Percentiles rank a stretch among this genome's conserved stretches.
Conservation (phyloP, 2,113 vertebrate species). For the Tragelaphus strepsiceros region DNA sequence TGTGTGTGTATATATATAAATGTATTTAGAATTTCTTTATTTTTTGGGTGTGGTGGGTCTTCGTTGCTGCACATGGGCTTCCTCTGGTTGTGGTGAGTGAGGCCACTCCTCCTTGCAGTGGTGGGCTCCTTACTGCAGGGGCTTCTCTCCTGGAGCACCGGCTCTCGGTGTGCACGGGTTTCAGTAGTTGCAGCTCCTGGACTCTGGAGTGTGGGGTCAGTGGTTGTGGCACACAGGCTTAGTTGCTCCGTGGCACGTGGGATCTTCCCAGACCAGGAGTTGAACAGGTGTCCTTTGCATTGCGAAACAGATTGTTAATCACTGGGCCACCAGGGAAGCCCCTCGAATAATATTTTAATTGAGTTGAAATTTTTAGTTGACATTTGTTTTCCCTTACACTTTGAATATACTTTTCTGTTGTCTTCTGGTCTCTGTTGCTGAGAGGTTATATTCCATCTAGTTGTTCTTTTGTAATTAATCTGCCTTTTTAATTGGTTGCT, state of each 20-base stretch:
- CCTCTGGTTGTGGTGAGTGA: not conserved
- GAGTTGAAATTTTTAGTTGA: not conserved
- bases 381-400: not conserved
- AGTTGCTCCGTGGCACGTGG: not conserved
- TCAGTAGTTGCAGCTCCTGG: not conserved
- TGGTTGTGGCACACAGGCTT: not conserved
- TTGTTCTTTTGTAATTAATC: not conserved
- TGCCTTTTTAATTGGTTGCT: not conserved
- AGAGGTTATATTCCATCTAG: not conserved
- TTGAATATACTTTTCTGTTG: not conserved
- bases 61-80: not conserved
- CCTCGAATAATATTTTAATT: not conserved
- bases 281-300: not conserved
- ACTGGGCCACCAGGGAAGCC: not conserved
- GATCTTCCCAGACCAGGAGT: not conserved
- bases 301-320: not conserved
- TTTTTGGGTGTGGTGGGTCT: not conserved
- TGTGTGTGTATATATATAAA: not conserved
- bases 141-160: not conserved
- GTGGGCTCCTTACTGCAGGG: not conserved
- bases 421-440: not conserved
- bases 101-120: not conserved
- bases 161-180: fast-evolving
- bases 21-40: not conserved
- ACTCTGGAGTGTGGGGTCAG: not conserved